A percentile compares a stretch with the other conserved stretches of the same genome.
These are phyloP conservation scores for Odontesthes bonariensis DNA, from an alignment of 2,113 vertebrate species.

Conservation along the genomic window DNA sequence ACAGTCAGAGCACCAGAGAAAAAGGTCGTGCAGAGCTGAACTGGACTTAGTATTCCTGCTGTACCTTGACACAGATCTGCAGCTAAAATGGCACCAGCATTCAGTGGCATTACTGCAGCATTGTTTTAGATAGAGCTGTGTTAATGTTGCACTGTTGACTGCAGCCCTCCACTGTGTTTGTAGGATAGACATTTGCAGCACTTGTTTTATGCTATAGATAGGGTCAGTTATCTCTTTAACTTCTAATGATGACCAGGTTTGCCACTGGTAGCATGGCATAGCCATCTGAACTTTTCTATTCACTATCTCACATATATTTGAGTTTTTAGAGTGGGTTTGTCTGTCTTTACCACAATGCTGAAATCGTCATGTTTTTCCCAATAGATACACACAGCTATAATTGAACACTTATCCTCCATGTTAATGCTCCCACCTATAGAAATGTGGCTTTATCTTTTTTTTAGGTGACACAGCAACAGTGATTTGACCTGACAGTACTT, in stretches of 20 bases:
- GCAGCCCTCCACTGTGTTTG: conserved; percentile 5
- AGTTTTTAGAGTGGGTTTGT: too few relatives aligned
- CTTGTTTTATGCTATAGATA: conserved; percentile 27
- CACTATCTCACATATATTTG: background rate
- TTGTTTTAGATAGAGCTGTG: background rate
- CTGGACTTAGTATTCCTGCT: conserved; percentile 41
- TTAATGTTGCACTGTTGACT: conserved; percentile 16
- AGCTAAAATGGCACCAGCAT: background rate
- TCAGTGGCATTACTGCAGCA: background rate
- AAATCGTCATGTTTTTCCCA: background rate
- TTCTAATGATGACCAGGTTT: conserved; percentile 11
- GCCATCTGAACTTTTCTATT: conserved; percentile 3
- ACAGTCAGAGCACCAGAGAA: conserved; percentile 75
- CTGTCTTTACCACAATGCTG: too few relatives aligned
- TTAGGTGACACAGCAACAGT: conserved; percentile 28
- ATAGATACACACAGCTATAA: background rate
- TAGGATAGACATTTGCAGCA: conserved; percentile 5
- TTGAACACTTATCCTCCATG: background rate
- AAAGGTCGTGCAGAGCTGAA: conserved; percentile 57
- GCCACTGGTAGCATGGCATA: background rate
- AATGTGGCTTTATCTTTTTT: conserved; percentile 10
- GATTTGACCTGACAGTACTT: conserved; percentile 20
- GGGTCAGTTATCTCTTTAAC: conserved; percentile 4
- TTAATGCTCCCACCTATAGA: background rate
- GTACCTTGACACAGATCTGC: conserved; percentile 15